These are phyloP conservation scores for Perca schrenkii DNA, from an alignment of 2,113 vertebrate genomes.

Conservation along the genomic window DNA sequence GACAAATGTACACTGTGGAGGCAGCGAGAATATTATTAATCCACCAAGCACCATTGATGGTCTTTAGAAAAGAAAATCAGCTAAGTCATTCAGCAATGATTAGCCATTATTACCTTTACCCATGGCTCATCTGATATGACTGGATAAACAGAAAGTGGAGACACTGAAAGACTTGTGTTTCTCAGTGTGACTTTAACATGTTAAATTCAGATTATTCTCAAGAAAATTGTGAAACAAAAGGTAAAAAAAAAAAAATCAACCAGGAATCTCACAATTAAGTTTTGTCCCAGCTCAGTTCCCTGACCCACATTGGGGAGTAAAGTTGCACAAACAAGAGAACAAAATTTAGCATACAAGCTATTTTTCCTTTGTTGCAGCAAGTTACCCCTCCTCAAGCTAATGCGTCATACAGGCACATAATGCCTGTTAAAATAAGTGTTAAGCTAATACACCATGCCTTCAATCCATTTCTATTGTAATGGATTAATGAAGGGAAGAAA, in stretches of 20 bases:
- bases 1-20: conserved; percentile 65
- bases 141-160: conserved; percentile 31
- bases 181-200: conserved; percentile 19
- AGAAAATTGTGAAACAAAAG: conserved; percentile 13
- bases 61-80: conserved; percentile 67
- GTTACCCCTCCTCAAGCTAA: conserved; percentile 37
- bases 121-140: conserved; percentile 60
- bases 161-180: background rate
- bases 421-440: conserved; percentile 11
- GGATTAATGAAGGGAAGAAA: conserved; percentile 50
- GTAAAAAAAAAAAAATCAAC: background rate
- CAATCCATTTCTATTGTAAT: conserved; percentile 45
- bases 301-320: conserved; percentile 56
- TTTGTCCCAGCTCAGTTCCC: conserved; percentile 23
- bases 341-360: conserved; percentile 28
- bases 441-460: conserved; percentile 41
- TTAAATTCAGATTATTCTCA: conserved; percentile 23
- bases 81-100: conserved; percentile 66
- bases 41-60: conserved; percentile 65
- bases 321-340: conserved; percentile 48
- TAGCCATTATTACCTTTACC: conserved; percentile 63
- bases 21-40: conserved; percentile 65
- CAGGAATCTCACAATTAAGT: conserved; percentile 8
- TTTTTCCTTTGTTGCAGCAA: conserved; percentile 43
- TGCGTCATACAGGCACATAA: conserved; percentile 35